phyloP scores from a whole-genome alignment of 2,888 invertebrate species.

The Ecdyonurus torrentis region DNA sequence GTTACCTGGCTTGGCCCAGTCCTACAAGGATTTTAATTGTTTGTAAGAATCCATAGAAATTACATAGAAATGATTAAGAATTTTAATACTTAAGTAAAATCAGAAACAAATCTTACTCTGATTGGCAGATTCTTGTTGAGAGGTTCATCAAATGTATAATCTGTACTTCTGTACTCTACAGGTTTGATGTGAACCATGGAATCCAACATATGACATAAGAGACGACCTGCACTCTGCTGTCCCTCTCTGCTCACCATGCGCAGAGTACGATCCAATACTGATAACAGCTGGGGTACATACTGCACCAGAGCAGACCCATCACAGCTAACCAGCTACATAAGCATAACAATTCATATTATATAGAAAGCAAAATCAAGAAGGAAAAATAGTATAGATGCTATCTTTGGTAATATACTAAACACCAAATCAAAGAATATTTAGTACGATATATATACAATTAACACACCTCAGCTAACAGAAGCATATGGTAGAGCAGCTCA shows the following conservation, averaged over 20 bases:
- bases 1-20: constrained; percentile 64
- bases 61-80: not conserved
- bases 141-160: constrained; percentile 40
- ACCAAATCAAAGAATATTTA: constrained; percentile 1
- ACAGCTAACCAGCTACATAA: constrained; percentile 39
- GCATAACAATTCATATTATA: not conserved
- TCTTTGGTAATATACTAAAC: constrained; percentile 4
- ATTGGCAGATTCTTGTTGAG: constrained; percentile 53
- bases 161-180: constrained; percentile 41
- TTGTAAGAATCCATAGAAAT: no score
- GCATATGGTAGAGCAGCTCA: constrained; percentile 58
- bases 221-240: constrained; percentile 39
- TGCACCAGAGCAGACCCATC: constrained; percentile 43
- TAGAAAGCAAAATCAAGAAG: constrained; percentile 8
- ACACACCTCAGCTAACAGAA: constrained; percentile 54
- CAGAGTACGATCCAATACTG: constrained; percentile 51
- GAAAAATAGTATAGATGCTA: constrained; percentile 10
- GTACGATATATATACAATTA: constrained; percentile 11
- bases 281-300: constrained; percentile 43
- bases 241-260: constrained; percentile 46
- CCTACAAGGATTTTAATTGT: no score
- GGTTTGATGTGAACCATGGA: constrained; percentile 44
- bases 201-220: constrained; percentile 39
- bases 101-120: constrained; percentile 24
- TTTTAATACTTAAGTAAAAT: not conserved